A percentile compares a stretch with the other conserved stretches of the same genome.
phyloP scores from a whole-genome alignment of 2,113 vertebrate species.

The Paraplagusia blochii region DNA sequence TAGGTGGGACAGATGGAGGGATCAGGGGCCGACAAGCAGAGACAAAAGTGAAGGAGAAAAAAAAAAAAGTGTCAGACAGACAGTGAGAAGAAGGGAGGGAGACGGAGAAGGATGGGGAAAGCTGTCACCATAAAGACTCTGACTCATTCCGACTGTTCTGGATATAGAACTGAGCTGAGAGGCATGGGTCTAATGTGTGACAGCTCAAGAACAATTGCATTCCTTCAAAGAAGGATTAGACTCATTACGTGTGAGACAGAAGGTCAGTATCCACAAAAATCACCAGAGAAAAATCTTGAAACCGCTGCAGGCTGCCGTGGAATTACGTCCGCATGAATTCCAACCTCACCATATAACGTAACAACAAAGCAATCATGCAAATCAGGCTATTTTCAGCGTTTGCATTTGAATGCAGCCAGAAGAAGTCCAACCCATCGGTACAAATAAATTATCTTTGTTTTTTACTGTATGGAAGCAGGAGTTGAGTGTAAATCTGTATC shows the following conservation, averaged over 20 bases:
- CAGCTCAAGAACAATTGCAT: slow-evolving; percentile 64
- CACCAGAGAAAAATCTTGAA: slow-evolving; percentile 5
- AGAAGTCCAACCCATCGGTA: no score
- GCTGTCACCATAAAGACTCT: slow-evolving; percentile 61
- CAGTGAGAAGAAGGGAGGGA: slow-evolving; percentile 37
- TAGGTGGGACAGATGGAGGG: slow-evolving; percentile 12
- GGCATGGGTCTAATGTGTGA: slow-evolving; percentile 60
- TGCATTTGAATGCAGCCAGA: neutral
- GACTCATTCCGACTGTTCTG: slow-evolving; percentile 65
- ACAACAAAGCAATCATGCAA: slow-evolving; percentile 2
- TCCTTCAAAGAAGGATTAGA: slow-evolving; percentile 59
- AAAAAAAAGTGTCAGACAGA: slow-evolving; percentile 35
- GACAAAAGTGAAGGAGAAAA: slow-evolving; percentile 25
- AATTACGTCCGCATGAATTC: slow-evolving; percentile 7
- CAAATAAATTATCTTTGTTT: neutral
- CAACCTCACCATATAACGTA: neutral
- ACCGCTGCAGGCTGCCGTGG: slow-evolving; percentile 13
- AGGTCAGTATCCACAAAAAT: slow-evolving; percentile 7
- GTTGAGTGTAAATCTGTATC: neutral
- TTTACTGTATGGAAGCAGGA: neutral
- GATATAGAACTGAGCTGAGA: slow-evolving; percentile 63
- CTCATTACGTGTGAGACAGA: slow-evolving; percentile 35
- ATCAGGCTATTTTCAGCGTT: neutral
- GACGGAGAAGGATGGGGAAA: slow-evolving; percentile 36
- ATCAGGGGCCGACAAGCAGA: slow-evolving; percentile 29